These are phyloP conservation scores for Gymnodraco acuticeps DNA, from an alignment of 2,797 vertebrate genomes.

Conservation along the genomic window DNA sequence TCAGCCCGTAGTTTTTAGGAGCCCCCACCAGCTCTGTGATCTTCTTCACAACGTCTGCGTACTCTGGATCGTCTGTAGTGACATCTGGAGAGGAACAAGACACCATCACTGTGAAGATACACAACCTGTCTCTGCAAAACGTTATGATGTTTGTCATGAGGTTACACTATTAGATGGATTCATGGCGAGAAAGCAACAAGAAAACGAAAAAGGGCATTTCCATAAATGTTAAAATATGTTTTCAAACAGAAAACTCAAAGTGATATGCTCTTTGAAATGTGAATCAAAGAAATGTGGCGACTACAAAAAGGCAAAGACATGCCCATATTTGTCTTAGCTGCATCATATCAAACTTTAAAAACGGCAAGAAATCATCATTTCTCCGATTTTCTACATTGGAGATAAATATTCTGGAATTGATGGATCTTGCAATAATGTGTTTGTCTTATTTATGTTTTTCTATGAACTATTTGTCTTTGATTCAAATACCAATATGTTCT, in stretches of 20 bases:
- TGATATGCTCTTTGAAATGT: neutral
- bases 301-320: no score
- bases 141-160: neutral
- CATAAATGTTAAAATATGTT: neutral
- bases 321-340: no score
- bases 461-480: neutral
- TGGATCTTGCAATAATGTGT: no score
- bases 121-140: neutral
- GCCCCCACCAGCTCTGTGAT: slow-evolving; percentile 87
- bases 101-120: neutral
- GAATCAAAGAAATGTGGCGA: neutral
- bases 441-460: neutral
- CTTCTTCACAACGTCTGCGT: slow-evolving; percentile 79
- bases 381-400: neutral
- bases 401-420: no score
- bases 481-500: slow-evolving; percentile 86
- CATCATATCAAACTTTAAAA: no score
- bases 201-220: neutral
- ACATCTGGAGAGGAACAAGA: slow-evolving; percentile 65
- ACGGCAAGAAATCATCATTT: no score
- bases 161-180: neutral
- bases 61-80: slow-evolving; percentile 67
- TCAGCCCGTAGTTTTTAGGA: slow-evolving; percentile 89
- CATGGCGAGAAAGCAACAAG: neutral
- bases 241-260: neutral